Evolutionary conservation across 1,140 invertebrate species (phyloP).

Genomic region (Drosophila suzukii): DNA sequence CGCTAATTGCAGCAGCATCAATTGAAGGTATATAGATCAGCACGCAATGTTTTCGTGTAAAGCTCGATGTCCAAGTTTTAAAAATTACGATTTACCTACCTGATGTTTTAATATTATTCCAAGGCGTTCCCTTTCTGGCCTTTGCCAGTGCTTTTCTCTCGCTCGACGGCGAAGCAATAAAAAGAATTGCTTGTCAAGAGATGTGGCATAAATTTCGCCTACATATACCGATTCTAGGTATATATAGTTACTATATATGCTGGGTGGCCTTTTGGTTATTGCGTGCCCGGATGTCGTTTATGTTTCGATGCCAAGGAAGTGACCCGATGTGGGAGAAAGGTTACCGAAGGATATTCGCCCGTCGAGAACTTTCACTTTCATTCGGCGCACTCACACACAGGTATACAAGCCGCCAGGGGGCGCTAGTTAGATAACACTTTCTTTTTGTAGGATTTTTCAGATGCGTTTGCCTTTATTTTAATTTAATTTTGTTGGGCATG

Average conservation of each 20-base stretch:
- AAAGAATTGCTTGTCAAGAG: conserved; percentile 62
- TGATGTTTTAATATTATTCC: conserved; percentile 50
- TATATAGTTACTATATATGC: conserved; percentile 41
- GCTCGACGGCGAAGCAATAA: conserved; percentile 41
- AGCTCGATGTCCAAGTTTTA: conserved; percentile 11
- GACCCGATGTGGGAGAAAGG: conserved; percentile 45
- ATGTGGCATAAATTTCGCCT: conserved; percentile 68
- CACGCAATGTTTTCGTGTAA: conserved; percentile 12
- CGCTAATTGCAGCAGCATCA: conserved; percentile 39
- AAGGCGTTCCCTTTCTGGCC: conserved; percentile 43
- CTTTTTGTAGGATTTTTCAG: conserved; percentile 15
- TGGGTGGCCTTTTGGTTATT: conserved; percentile 27
- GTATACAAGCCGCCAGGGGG: conserved; percentile 34
- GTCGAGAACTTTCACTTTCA: conserved; percentile 68
- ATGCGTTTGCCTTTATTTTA: conserved; percentile 27
- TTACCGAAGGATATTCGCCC: conserved; percentile 41
- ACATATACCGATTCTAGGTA: conserved; percentile 44
- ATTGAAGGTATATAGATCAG: conserved; percentile 1
- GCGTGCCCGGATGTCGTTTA: conserved; percentile 61
- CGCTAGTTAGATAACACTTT: conserved; percentile 69
- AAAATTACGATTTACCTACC: conserved; percentile 51
- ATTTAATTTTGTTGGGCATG: background rate
- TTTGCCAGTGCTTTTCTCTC: conserved; percentile 30
- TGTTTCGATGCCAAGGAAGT: conserved; percentile 17
- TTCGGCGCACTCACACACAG: conserved; percentile 16